phyloP scores from a whole-genome alignment of 2,113 vertebrate genomes.

The Eonycteris spelaea region DNA sequence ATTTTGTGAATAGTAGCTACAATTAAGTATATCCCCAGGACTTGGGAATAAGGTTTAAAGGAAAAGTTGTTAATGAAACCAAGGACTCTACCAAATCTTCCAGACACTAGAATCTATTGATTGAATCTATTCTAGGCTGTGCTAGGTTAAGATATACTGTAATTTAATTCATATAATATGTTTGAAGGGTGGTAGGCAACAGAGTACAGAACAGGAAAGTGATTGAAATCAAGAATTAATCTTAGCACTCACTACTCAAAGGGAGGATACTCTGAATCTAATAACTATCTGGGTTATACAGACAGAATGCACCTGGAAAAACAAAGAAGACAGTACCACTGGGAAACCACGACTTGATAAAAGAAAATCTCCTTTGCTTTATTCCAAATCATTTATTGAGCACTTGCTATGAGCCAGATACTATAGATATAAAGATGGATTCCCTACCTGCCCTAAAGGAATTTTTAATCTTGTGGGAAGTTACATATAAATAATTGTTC shows the following conservation, averaged over 20 bases:
- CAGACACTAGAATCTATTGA: constrained; percentile 6
- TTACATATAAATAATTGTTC: neutral
- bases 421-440: neutral
- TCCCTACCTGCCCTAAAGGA: neutral
- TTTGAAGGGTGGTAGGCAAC: neutral
- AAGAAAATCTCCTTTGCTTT: neutral
- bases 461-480: neutral
- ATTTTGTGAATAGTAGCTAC: neutral
- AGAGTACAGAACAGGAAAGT: neutral
- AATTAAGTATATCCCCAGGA: neutral
- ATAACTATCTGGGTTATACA: neutral
- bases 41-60: neutral
- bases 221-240: neutral
- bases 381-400: neutral
- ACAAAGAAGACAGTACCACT: neutral
- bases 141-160: neutral
- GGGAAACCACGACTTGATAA: neutral
- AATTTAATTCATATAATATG: neutral
- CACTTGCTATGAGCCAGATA: neutral
- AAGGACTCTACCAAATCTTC: neutral
- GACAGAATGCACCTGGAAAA: neutral
- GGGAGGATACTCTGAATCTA: neutral
- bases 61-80: neutral
- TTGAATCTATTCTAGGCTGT: neutral
- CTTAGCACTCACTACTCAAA: neutral